Conservation (phyloP, 2,113 vertebrate genomes). For the Arothron firmamentum region DNA sequence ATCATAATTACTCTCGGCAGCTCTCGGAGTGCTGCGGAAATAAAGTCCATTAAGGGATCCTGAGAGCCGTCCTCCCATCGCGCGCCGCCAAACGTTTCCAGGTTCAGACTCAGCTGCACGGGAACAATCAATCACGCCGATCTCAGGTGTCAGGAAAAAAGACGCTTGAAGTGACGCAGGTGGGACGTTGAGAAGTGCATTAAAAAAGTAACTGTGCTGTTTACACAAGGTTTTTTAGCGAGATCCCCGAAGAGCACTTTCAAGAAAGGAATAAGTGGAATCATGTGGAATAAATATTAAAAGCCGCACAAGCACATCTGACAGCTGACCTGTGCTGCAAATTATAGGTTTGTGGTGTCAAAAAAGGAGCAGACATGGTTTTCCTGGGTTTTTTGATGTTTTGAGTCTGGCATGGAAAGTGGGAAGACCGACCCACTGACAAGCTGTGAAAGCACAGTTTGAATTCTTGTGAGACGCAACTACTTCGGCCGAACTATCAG, state of each 20-base stretch:
- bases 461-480: slow-evolving; percentile 16
- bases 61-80: slow-evolving; percentile 54
- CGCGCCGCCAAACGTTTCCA: slow-evolving; percentile 33
- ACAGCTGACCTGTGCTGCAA: slow-evolving; percentile 1
- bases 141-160: slow-evolving; percentile 23
- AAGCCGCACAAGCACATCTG: background rate
- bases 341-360: background rate
- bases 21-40: slow-evolving; percentile 55
- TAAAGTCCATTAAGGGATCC: slow-evolving; percentile 52
- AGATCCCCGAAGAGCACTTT: slow-evolving; percentile 3
- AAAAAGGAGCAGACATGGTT: background rate
- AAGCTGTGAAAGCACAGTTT: slow-evolving; percentile 30
- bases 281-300: slow-evolving; percentile 6
- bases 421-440: slow-evolving; percentile 9
- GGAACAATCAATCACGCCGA: slow-evolving; percentile 32
- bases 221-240: slow-evolving; percentile 18
- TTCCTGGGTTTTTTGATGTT: background rate
- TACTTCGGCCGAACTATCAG: slow-evolving; percentile 24
- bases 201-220: slow-evolving; percentile 19
- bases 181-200: slow-evolving; percentile 23
- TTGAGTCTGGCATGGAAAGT: slow-evolving; percentile 4
- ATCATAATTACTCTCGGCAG: slow-evolving; percentile 55
- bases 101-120: slow-evolving; percentile 21
- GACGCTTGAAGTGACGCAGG: slow-evolving; percentile 16
- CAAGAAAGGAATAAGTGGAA: slow-evolving; percentile 8